These are phyloP conservation scores for Choristoneura rosaceana DNA, from an alignment of 2,888 invertebrate genomes.

Conservation along the genomic window DNA sequence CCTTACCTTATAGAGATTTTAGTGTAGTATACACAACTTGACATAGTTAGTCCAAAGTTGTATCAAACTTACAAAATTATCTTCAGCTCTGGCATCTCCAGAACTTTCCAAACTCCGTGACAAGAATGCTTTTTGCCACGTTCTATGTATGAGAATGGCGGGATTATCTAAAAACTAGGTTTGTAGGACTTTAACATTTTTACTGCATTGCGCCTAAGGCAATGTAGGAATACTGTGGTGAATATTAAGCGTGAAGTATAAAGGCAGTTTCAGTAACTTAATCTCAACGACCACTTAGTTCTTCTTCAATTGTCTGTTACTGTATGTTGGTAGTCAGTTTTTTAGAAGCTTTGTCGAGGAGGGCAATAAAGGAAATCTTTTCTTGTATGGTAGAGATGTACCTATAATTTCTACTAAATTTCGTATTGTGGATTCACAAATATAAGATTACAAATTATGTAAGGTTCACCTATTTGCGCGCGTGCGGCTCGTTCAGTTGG, in stretches of 20 bases:
- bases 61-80: neutral
- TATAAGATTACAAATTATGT: too few species aligned
- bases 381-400: too few species aligned
- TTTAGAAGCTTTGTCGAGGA: too few species aligned
- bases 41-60: neutral
- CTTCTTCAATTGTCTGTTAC: neutral
- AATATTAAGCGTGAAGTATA: neutral
- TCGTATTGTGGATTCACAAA: too few species aligned
- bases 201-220: conserved; percentile 32
- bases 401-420: too few species aligned
- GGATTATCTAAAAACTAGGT: conserved; percentile 30
- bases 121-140: conserved; percentile 20
- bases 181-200: conserved; percentile 17
- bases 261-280: neutral
- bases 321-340: too few species aligned
- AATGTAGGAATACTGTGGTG: neutral
- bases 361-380: too few species aligned
- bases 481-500: too few species aligned
- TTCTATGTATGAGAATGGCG: conserved; percentile 19
- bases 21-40: neutral
- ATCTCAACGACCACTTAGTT: neutral
- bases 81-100: conserved; percentile 9
- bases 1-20: neutral
- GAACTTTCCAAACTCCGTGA: conserved; percentile 10
- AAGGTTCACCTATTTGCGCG: too few species aligned